These are phyloP conservation scores for Amphiprion percula DNA, from an alignment of 2,113 vertebrate species.

Conservation along the genomic window DNA sequence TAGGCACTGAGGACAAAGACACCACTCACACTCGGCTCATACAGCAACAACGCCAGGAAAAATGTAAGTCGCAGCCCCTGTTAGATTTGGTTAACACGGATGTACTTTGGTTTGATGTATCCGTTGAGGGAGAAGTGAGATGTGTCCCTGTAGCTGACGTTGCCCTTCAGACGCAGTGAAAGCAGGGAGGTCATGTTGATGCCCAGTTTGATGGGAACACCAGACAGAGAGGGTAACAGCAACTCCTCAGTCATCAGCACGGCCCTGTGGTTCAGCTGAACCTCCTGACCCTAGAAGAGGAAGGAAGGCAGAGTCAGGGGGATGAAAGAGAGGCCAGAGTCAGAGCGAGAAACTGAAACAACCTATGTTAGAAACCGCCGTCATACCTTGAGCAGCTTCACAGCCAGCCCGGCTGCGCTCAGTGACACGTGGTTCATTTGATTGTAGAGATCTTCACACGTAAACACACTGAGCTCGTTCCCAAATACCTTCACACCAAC, in stretches of 20 bases:
- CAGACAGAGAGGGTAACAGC: slow-evolving; percentile 87
- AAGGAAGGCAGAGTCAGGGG: neutral
- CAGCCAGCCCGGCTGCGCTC: slow-evolving; percentile 82
- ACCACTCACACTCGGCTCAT: slow-evolving; percentile 1
- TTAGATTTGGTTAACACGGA: neutral
- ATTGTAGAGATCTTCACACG: slow-evolving; percentile 82
- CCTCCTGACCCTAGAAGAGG: slow-evolving; percentile 87
- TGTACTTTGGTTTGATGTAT: slow-evolving; percentile 89
- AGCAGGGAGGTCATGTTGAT: slow-evolving; percentile 86
- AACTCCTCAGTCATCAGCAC: slow-evolving; percentile 84
- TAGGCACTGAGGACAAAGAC: slow-evolving; percentile 79
- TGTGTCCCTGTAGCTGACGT: slow-evolving; percentile 80
- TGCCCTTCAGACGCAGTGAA: slow-evolving; percentile 85
- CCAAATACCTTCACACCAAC: slow-evolving; percentile 89
- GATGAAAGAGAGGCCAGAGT: neutral
- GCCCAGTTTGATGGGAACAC: slow-evolving; percentile 86
- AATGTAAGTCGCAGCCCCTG: neutral
- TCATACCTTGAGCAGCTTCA: slow-evolving; percentile 89
- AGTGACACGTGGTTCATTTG: slow-evolving; percentile 83
- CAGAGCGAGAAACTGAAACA: neutral
- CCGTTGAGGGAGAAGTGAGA: slow-evolving; percentile 87
- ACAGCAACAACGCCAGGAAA: neutral
- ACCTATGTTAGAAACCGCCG: neutral
- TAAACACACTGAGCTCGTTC: slow-evolving; percentile 86
- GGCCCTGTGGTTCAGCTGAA: slow-evolving; percentile 85